Evolutionary conservation across 2,113 vertebrate species (phyloP).

Genomic region (Lathamus discolor): DNA sequence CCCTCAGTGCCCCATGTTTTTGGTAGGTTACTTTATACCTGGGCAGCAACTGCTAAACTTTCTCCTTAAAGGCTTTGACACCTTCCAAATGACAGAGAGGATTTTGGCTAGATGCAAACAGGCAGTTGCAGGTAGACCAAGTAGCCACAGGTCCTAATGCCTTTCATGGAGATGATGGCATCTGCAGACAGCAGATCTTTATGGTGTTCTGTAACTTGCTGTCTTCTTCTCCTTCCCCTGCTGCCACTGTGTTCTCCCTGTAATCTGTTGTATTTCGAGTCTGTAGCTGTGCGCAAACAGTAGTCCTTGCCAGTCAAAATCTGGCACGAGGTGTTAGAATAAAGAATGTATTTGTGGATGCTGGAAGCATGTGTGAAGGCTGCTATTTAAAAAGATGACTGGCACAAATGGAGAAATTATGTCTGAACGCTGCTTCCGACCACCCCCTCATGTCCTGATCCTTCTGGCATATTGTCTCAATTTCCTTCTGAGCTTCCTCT

Average conservation of each 20-base stretch:
- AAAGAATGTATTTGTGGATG: conserved; percentile 27
- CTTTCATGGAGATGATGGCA: not conserved
- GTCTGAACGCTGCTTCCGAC: not conserved
- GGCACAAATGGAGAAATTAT: conserved; percentile 14
- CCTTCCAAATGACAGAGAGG: not conserved
- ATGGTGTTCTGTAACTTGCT: not conserved
- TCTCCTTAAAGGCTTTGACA: not conserved
- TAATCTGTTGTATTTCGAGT: conserved; percentile 9
- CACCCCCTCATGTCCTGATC: conserved; percentile 19
- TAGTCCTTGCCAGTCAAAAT: conserved; percentile 44
- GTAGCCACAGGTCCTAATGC: not conserved
- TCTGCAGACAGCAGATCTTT: not conserved
- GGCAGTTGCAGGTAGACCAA: not conserved
- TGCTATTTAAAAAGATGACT: conserved; percentile 47
- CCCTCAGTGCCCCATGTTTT: not conserved
- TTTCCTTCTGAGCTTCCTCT: not conserved
- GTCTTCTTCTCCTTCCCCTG: not conserved
- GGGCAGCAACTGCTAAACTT: not conserved
- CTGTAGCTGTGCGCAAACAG: not conserved
- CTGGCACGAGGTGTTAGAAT: conserved; percentile 32
- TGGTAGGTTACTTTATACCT: not conserved
- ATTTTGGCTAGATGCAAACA: not conserved
- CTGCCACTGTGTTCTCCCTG: not conserved
- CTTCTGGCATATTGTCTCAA: not conserved
- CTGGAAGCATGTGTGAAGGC: conserved; percentile 19